phyloP scores from a whole-genome alignment of 1,140 invertebrate species.

The Caenorhabditis latens region DNA sequence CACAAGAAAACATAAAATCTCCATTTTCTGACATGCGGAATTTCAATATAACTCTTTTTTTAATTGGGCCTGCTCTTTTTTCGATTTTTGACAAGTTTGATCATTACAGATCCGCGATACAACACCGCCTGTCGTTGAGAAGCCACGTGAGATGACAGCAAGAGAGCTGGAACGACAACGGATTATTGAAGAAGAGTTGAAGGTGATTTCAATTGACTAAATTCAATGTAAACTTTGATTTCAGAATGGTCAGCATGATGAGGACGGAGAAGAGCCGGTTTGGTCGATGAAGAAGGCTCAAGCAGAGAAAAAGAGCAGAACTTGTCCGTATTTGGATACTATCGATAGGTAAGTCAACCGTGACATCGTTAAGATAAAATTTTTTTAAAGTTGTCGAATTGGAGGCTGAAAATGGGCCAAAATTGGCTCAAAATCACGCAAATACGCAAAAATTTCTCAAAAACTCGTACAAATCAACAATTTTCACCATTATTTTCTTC shows the following conservation, averaged over 20 bases:
- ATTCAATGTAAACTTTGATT: neutral
- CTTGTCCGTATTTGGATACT: conserved; percentile 77
- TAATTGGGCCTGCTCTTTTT: too few relatives aligned
- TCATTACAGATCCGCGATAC: conserved; percentile 13
- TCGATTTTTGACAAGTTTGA: too few relatives aligned
- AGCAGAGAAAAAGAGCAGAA: conserved; percentile 58
- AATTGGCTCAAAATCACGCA: neutral
- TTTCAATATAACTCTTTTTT: too few relatives aligned
- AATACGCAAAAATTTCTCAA: too few relatives aligned
- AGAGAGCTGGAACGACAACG: conserved; percentile 27
- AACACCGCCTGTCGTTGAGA: conserved; percentile 1
- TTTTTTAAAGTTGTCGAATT: too few relatives aligned
- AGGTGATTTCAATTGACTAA: neutral
- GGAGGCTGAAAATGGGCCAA: neutral
- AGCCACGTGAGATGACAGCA: neutral
- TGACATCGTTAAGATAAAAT: too few relatives aligned
- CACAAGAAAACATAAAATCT: too few relatives aligned
- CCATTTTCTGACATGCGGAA: too few relatives aligned
- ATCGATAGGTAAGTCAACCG: conserved; percentile 70
- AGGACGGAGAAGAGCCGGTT: conserved; percentile 20
- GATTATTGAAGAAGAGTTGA: conserved; percentile 30
- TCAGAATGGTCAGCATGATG: conserved; percentile 5
- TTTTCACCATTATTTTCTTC: conserved; percentile 56
- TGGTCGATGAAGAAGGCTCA: conserved; percentile 56
- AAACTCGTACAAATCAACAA: too few relatives aligned